Conservation (phyloP, 2,113 vertebrate genomes). For the Trogon melanurus region DNA sequence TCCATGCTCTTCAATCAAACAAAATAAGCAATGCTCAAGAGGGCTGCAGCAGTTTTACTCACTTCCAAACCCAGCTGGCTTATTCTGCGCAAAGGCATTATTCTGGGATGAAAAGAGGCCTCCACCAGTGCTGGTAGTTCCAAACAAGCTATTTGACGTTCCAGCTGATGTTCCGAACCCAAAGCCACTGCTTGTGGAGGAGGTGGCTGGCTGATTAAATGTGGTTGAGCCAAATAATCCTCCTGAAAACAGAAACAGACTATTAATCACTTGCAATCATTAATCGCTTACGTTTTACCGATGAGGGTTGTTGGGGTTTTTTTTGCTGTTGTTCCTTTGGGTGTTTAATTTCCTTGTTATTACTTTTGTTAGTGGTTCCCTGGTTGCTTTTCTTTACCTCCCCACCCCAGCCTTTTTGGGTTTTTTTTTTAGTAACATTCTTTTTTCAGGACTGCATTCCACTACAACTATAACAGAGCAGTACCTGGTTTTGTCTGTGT, state of each 20-base stretch:
- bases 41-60: constrained; percentile 59
- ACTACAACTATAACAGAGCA: accelerated
- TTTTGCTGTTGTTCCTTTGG: background rate
- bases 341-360: background rate
- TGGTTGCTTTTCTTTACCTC: background rate
- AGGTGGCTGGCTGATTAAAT: constrained; percentile 92
- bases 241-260: constrained; percentile 67
- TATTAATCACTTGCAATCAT: background rate
- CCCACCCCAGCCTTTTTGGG: too few relatives aligned
- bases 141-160: constrained; percentile 89
- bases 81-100: constrained; percentile 93
- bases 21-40: background rate
- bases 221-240: constrained; percentile 93
- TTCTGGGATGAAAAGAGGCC: constrained; percentile 93
- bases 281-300: too few relatives aligned
- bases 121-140: constrained; percentile 83
- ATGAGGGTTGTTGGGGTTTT: too few relatives aligned
- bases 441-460: accelerated
- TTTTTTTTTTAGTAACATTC: accelerated
- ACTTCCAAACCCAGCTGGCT: constrained; percentile 92
- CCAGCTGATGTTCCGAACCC: constrained; percentile 89
- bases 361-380: accelerated
- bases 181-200: constrained; percentile 89
- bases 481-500: constrained; percentile 93
- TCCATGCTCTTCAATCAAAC: background rate